A percentile compares a stretch with the other conserved stretches of the same genome.
These are phyloP conservation scores for Chrysolina haemoptera DNA, from an alignment of 2,888 invertebrate genomes.

Conservation along the genomic window DNA sequence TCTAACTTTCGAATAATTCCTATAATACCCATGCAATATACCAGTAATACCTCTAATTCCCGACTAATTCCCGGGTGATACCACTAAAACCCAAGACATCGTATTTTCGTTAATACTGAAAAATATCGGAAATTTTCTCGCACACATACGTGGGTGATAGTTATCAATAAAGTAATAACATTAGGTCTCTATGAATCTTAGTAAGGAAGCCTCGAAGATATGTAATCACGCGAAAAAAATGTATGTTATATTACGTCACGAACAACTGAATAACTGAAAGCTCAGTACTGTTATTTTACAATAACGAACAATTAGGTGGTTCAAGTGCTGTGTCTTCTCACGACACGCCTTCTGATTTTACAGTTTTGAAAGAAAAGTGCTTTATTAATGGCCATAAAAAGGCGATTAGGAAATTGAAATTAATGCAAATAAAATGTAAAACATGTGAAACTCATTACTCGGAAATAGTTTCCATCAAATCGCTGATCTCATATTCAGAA, in stretches of 20 bases:
- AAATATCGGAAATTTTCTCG: too few species aligned
- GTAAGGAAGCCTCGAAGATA: too few species aligned
- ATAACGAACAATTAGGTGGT: conserved; percentile 1
- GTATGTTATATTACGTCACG: not conserved
- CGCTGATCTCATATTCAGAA: conserved; percentile 56
- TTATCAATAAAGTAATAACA: too few species aligned
- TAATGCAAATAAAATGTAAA: conserved; percentile 64
- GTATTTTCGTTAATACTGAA: too few species aligned
- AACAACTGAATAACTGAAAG: not conserved
- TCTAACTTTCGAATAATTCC: too few species aligned
- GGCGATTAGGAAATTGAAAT: conserved; percentile 62
- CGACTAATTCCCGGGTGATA: too few species aligned
- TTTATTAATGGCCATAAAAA: conserved; percentile 61
- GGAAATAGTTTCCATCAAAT: conserved; percentile 47
- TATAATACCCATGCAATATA: too few species aligned
- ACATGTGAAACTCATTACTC: conserved; percentile 61
- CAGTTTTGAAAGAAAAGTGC: conserved; percentile 58
- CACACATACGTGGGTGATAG: too few species aligned
- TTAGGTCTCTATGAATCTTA: too few species aligned
- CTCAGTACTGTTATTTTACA: conserved; percentile 4
- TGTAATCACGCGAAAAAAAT: too few species aligned
- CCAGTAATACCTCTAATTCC: too few species aligned
- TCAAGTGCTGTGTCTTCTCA: conserved; percentile 33
- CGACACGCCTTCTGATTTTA: conserved; percentile 59
- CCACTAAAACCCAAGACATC: too few species aligned